phyloP scores from a whole-genome alignment of 2,888 invertebrate genomes.

The Mongoloraphidia duomilia region DNA sequence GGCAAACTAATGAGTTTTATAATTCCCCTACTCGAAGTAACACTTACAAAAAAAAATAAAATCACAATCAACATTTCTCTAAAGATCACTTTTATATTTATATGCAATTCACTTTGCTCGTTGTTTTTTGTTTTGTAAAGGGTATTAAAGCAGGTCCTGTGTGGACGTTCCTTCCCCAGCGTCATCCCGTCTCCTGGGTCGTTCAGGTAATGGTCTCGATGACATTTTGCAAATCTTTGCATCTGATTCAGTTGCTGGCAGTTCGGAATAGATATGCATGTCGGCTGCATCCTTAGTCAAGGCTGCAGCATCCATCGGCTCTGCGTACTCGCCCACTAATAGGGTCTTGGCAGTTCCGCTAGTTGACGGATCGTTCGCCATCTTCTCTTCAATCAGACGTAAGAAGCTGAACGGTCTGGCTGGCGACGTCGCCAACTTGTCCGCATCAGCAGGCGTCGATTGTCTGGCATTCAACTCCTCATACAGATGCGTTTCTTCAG shows the following conservation, averaged over 20 bases:
- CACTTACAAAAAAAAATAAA: too few relatives aligned
- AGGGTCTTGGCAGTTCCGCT: constrained; percentile 22
- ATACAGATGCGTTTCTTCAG: constrained; percentile 28
- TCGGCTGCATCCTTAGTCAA: constrained; percentile 27
- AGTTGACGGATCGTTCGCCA: constrained; percentile 18
- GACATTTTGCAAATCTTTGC: constrained; percentile 36
- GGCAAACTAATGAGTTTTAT: too few relatives aligned
- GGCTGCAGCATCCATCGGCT: constrained; percentile 36
- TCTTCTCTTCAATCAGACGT: constrained; percentile 42
- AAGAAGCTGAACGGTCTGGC: constrained; percentile 43
- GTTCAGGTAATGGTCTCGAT: constrained; percentile 53
- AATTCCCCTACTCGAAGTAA: too few relatives aligned
- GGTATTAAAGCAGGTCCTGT: not conserved
- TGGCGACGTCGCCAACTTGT: constrained; percentile 28
- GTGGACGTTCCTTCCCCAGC: constrained; percentile 9
- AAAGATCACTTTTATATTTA: too few relatives aligned
- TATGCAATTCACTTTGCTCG: too few relatives aligned
- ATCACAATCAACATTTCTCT: too few relatives aligned
- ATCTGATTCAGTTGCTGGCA: constrained; percentile 25
- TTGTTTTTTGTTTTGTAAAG: too few relatives aligned
- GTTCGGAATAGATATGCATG: constrained; percentile 38
- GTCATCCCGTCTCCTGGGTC: constrained; percentile 30
- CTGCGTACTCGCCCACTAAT: constrained; percentile 37
- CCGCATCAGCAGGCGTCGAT: constrained; percentile 13
- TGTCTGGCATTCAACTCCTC: constrained; percentile 21